phyloP scores from a whole-genome alignment of 2,797 vertebrate genomes.

The Lepilemur septentrionalis region DNA sequence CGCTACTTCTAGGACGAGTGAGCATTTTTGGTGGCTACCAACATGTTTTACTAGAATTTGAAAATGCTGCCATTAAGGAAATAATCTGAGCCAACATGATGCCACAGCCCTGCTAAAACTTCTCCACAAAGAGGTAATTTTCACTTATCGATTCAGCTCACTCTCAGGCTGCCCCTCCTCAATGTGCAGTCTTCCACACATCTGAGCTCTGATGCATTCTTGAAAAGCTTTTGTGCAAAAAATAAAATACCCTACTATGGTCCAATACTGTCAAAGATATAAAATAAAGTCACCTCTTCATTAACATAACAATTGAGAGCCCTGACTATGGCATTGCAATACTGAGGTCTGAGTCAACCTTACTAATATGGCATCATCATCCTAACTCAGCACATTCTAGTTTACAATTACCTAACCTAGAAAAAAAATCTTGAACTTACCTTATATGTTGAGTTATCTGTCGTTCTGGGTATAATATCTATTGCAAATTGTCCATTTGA shows the following conservation, averaged over 20 bases:
- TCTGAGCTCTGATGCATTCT: slow-evolving; percentile 47
- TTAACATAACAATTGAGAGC: slow-evolving; percentile 53
- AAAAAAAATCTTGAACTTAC: slow-evolving; percentile 82
- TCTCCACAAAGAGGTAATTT: slow-evolving; percentile 73
- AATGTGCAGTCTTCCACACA: slow-evolving; percentile 47
- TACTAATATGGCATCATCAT: slow-evolving; percentile 67
- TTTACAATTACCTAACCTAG: slow-evolving; percentile 68
- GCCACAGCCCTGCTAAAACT: slow-evolving; percentile 53
- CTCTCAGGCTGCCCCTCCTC: slow-evolving; percentile 76
- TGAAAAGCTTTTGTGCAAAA: slow-evolving; percentile 53
- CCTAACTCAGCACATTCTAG: slow-evolving; percentile 77
- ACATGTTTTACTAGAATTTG: slow-evolving; percentile 13
- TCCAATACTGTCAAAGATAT: neutral
- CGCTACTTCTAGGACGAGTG: neutral
- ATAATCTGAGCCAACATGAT: neutral
- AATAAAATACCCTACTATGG: neutral
- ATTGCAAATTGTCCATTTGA: slow-evolving; percentile 75
- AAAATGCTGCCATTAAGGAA: slow-evolving; percentile 27
- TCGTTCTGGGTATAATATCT: slow-evolving; percentile 72
- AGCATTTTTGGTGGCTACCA: slow-evolving; percentile 6
- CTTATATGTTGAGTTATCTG: slow-evolving; percentile 76
- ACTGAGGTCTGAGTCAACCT: slow-evolving; percentile 67
- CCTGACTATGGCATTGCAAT: slow-evolving; percentile 73
- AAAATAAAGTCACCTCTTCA: neutral
- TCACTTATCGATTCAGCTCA: slow-evolving; percentile 61